Conservation (phyloP, 2,797 vertebrate species). For the Taeniopygia guttata region DNA sequence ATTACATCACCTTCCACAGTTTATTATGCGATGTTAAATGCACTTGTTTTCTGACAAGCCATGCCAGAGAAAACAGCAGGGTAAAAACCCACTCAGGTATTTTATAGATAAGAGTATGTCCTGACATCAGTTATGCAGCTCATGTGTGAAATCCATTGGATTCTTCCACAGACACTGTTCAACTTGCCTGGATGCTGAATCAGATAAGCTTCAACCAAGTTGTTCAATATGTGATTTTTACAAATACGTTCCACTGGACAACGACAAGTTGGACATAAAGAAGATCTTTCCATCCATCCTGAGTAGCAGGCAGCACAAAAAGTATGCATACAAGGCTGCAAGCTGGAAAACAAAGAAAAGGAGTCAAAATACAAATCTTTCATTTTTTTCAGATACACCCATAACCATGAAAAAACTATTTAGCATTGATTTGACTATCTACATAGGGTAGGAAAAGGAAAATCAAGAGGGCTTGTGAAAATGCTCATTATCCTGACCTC, state of each 20-base stretch:
- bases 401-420: not conserved
- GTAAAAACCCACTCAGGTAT: not conserved
- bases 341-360: slow-evolving; percentile 68
- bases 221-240: slow-evolving; percentile 97
- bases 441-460: not conserved
- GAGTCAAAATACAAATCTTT: not conserved
- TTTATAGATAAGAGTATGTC: not conserved
- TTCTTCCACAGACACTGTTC: not conserved
- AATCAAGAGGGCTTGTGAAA: not conserved
- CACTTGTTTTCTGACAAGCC: not conserved
- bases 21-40: not conserved
- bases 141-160: not conserved
- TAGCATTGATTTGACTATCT: not conserved
- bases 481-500: not conserved
- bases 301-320: slow-evolving; percentile 98
- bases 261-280: slow-evolving; percentile 93
- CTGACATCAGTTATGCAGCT: not conserved
- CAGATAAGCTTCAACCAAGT: slow-evolving; percentile 95
- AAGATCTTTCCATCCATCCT: slow-evolving; percentile 96
- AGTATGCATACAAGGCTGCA: slow-evolving; percentile 98
- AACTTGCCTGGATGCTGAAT: slow-evolving; percentile 91
- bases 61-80: not conserved
- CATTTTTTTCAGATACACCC: not conserved
- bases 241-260: slow-evolving; percentile 94
- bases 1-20: not conserved